Base-by-base conservation (phyloP, 2,113 vertebrate species). In the Zosterops japonicus region DNA sequence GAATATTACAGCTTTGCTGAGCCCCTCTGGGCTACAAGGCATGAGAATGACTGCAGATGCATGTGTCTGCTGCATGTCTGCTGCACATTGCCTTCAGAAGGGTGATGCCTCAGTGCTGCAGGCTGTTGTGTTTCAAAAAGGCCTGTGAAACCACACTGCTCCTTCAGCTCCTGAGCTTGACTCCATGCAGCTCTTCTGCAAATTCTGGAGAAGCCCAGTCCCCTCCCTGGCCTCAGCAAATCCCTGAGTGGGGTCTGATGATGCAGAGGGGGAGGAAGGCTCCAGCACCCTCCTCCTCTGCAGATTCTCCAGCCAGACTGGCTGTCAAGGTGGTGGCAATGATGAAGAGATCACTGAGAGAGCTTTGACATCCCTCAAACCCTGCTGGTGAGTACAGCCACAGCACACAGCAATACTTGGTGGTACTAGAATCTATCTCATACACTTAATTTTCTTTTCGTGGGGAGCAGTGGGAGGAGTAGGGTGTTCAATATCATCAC, bases 291-390 rank as follows among this genome's bases (percentile, higher is more conserved):
- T 74, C 9, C 8, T 82, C 14, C 23, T 74, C 7, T 23, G 8
- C 39, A 69, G 44, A 24, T 23, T 53, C 28, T 28, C 25, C 8
- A 27, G 46, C 72, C 61, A 83, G 49, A 7, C 23, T 53, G 44
- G n/a, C 9, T 81, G n/a, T 49, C 0, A 0, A 80, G 53, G 13
- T 63, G 63, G 27, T 59, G 39, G 11, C 63, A n/a, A 29, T 46
- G 41, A 56, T 24, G 13, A 36, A 31, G 59, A 94, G 14, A 64
- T 35, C 35, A 27, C 44, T 64, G 50, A 50, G 50, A 33, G 14
- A 19, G 33, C 28, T 70, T 55, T 75, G 56, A 46, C 18, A 35
- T 18, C 22, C 46, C 19, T 87, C 82, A 87, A 17, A 39, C 22
- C 6, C 11, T 31, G 17, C 52, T 81, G 69, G 29, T 76, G 33